These are phyloP conservation scores for Tokudaia tokunoshimensis DNA, from an alignment of 2,797 vertebrate species.

Conservation along the genomic window DNA sequence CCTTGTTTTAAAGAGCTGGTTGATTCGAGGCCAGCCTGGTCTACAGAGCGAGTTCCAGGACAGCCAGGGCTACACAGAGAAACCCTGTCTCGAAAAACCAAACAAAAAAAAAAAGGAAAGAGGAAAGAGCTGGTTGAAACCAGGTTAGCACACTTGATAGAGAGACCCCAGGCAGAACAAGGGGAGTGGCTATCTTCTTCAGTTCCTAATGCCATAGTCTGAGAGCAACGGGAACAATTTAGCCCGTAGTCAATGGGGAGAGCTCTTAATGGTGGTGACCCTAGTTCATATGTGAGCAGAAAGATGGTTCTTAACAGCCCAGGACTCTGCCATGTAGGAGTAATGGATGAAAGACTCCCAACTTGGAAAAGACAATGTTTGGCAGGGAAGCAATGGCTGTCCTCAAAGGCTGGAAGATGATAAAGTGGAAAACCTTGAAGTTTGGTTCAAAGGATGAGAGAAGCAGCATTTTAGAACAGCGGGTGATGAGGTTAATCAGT, in stretches of 20 bases:
- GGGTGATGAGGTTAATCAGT: neutral
- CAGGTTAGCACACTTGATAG: neutral
- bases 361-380: neutral
- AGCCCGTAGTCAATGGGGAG: neutral
- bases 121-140: conserved; percentile 40
- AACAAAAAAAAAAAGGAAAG: too few species aligned
- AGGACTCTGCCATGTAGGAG: neutral
- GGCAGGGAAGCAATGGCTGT: neutral
- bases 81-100: too few species aligned
- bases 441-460: conserved; percentile 36
- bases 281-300: neutral
- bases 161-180: neutral
- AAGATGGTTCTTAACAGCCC: neutral
- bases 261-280: neutral
- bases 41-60: too few species aligned
- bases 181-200: neutral
- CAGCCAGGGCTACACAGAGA: too few species aligned
- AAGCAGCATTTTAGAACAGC: neutral
- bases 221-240: rapidly evolving
- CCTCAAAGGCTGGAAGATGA: neutral
- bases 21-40: too few species aligned
- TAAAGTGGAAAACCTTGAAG: conserved; percentile 23
- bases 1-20: conserved; percentile 20
- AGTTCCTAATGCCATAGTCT: neutral
- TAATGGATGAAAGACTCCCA: neutral